Evolutionary conservation across 2,888 invertebrate genomes (phyloP), one percentile per base, ranked within the genome.

Genomic region (Hypomecis punctinalis): DNA sequence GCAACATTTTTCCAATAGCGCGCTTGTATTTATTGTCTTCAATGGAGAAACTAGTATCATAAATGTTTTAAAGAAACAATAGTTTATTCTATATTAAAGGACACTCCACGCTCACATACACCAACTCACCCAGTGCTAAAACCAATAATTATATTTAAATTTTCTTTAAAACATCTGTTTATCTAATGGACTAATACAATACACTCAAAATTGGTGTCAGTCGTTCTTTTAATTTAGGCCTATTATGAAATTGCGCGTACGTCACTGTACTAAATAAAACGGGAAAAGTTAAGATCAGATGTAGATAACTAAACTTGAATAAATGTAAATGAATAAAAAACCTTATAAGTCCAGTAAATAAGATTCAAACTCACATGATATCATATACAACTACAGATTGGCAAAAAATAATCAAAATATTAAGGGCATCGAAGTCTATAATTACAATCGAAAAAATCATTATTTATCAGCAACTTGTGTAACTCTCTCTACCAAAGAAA

Each of bases 121-220:
- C 69, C 70, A 57, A 66, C 71, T 73, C 71, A 74, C 73, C 61
- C 66, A 63, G 77, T 76, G 77, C 71, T 71, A 68, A 69, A 74
- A 76, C 61, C 58, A 66, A 73, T 51, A 73, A 76, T 72, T 69
- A 76, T 76, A 76, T 69, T 72, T 70, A 70, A 65, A 73, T 74
- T 78, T 46, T 71, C 65, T 75, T 76, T 74, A 79, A 81, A 81
- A 82, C 81, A 80, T 79, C 72, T 82, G 55, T 84, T 52, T 81
- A 86, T 80, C 85, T 90, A 89, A 82, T 83, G 82, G 84, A 88
- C 87, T 88, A 83, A 83, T 83, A 86, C 80, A 81, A 83, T 83
- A 85, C 80, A 82, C 78, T 77, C 76, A 81, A 75, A 77, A 84
- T 82, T 84, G 86, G 83, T 86, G 87, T 90, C 89, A 90, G 89